phyloP scores from a whole-genome alignment of 2,888 invertebrate genomes.

The Epinotia nisella region DNA sequence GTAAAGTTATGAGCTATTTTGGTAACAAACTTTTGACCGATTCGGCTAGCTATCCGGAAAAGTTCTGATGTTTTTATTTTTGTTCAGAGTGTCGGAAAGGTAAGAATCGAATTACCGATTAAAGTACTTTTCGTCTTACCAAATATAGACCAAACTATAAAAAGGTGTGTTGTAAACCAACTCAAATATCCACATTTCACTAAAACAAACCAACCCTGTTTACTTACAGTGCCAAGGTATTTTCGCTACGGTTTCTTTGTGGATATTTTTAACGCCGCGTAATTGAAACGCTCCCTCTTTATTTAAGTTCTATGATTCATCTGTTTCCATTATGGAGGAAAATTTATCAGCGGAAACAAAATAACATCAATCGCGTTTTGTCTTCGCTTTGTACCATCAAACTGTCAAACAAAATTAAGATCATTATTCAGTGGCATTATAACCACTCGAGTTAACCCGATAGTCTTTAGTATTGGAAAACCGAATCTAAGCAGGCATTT shows the following conservation, averaged over 20 bases:
- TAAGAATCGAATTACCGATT: no score
- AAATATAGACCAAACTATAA: no score
- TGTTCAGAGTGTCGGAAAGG: not conserved
- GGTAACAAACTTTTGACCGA: not conserved
- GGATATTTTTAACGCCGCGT: not conserved
- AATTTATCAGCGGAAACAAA: conserved; percentile 28
- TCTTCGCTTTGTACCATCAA: conserved; percentile 32
- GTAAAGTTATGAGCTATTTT: not conserved
- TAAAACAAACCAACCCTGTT: not conserved
- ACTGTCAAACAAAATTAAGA: conserved; percentile 43
- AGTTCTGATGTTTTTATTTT: not conserved
- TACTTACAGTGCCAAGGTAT: no score
- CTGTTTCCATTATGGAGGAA: conserved; percentile 25
- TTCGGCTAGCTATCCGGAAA: not conserved
- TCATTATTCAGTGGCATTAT: conserved; percentile 34
- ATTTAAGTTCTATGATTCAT: conserved; percentile 30
- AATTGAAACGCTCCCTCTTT: conserved; percentile 12
- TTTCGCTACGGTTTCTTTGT: not conserved
- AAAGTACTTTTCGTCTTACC: no score
- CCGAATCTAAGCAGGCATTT: not conserved
- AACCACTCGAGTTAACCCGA: conserved; percentile 6
- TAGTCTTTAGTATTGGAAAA: conserved; percentile 9
- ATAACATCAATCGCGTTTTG: conserved; percentile 36
- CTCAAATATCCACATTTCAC: not conserved
- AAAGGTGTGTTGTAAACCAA: no score